Evolutionary conservation across 2,797 vertebrate genomes (phyloP), one percentile per base, ranked within the genome.

Genomic region (Pitangus sulphuratus): DNA sequence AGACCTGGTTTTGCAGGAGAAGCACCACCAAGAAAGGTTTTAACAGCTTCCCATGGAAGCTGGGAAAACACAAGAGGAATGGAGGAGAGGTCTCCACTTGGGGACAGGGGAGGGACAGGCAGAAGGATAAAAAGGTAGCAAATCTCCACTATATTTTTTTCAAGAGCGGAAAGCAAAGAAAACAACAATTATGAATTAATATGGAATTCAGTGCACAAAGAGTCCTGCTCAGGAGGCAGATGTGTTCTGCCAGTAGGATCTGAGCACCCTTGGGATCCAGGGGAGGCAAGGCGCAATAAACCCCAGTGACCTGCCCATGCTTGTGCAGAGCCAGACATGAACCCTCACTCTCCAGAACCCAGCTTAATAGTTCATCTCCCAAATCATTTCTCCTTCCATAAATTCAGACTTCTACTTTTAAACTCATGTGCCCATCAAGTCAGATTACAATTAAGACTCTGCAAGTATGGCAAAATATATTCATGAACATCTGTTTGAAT

Each of bases 401-500:
- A 87, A 95, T 71, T 84, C 69, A 61, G 40, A 68, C 60, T 50
- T 87, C 72, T 47, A 28, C 90, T 87, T 93, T 74, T 84, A 78
- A 93, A 88, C 39, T 89, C 65, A 51, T 25, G 31, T 72, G 61
- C 45, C 83, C 61, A 88, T 86, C 72, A 95, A 93, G 74, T 86
- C 61, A 87, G 44, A 88, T 94, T 94, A 90, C 61, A 95, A 78
- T 86, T 95, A 93, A 95, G 68, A 44, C 80, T 87, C 72, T 33
- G 39, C 57, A 90, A 96, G 37, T 75, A 84, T 56, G 76, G 80
- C 39, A 91, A 91, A 94, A 91, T 58, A 93, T 72, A 96, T 96
- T 95, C 76, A 88, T 84, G 85, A 96, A 93, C 90, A 94, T 93
- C 91, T 95, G 91, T 82, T 94, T 91, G 87, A 95, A 95, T 94